Evolutionary conservation across 2,888 invertebrate species (phyloP), one percentile per base, ranked within the genome.

Genomic region (Eumerus sabulonum): DNA sequence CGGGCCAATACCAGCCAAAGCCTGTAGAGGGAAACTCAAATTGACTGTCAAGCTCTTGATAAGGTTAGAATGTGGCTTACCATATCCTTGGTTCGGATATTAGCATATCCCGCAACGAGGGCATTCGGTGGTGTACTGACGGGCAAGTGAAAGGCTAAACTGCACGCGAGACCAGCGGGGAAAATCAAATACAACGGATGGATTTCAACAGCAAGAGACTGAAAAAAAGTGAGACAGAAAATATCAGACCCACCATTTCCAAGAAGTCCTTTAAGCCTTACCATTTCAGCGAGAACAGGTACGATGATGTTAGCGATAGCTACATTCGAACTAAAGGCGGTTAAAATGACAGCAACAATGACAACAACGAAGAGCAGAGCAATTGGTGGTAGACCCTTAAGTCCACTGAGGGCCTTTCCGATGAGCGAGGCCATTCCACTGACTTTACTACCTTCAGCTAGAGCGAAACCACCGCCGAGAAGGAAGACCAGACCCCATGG

Each of bases 121-220:
- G 98, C 98, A 89, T 98, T 98, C 13, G 98, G 97, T 1, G 98
- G 97, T 0, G 98, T 98, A 53, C 97, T 97, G 12, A 98, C 97
- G 0, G 97, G 98, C 88, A 98, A 91, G 91, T 96, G 96, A 91
- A 97, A 96, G 9, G 95, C 96, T 90, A 96, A 96, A 62, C 97
- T 97, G 87, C 96, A 96, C 17, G 96, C 94, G 18, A 98, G 90
- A 0, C 97, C 92, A 0, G 96, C 96, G 0, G 98, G 97, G 84
- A 97, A 90, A 93, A 97, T 96, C 87, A 98, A 90, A 89, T 95
- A 96, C 70, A 98, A 90, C 0, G 98, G 98, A 90, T 98, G 96
- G 66, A 96, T 91, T 83, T 91, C 88, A 63, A 95, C 91, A 0
- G 91, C 92, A 12, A 93, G 89, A 0, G 94, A 92, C 95, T 95